Base-by-base conservation (phyloP, 2,113 vertebrate species). In the Dipodomys spectabilis region DNA sequence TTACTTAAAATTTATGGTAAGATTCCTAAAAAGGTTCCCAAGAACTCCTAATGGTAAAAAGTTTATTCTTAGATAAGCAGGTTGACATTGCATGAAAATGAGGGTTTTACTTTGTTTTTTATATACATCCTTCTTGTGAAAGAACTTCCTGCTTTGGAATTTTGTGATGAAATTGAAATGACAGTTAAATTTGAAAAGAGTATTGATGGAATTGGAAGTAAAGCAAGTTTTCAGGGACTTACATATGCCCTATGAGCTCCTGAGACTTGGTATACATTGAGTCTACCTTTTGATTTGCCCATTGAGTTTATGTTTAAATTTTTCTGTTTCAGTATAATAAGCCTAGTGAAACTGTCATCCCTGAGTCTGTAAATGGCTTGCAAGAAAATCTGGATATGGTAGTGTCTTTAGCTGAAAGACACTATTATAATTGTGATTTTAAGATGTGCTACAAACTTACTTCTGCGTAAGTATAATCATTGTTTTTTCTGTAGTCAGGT, bases 391-490 rank as follows among this genome's bases (percentile, higher is more conserved):
- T 99, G 98, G 99, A 99, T 97, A 99, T 99, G 39, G 99, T 99
- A 0, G 99, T 99, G 91, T 99, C 99, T 89, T 98, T 99, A 95
- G 99, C 99, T 92, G 99, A 99, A 98, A 98, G 99, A 85, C 99
- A 99, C 98, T 99, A 99, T 97, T 99, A 99, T 98, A 99, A 99
- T 98, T 99, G 99, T 98, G 98, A 99, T 91, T 99, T 99, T 97
- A 99, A 99, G 98, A 99, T 99, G 98, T 99, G 99, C 98, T 99
- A 99, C 98, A 99, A 99, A 90, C 99, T 99, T 84, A 99, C 99
- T 45, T 99, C 99, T 19, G 99, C 98, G 99, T 99, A 98, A 98
- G 99, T 99, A 97, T 69, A 30, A 35, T 88, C 53, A 7, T 44
- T 64, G 22, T 35, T 91, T 57, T 88, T 39, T 81, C 25, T 92